Evolutionary conservation across 2,797 vertebrate species (phyloP), one percentile per base, ranked within the genome.

Genomic region (Hafferia zeledoni): DNA sequence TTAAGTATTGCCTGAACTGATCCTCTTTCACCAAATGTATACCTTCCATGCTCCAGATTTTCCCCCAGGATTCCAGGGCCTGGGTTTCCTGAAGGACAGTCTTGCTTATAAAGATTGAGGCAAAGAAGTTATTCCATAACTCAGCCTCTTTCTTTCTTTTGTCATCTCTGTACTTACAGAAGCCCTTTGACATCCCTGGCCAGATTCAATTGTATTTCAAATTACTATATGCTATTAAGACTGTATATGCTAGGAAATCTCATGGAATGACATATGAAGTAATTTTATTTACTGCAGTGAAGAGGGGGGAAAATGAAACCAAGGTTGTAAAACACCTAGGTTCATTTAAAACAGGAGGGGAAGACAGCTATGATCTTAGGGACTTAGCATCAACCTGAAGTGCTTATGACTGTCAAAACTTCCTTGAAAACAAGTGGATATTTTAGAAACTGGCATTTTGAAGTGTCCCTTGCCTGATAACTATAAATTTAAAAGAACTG

Each of bases 251-350:
- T 72, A 60, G 59, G 7, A 59, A 78, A 68, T 82, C 80, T 59
- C 90, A 28, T 5, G 30, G 59, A 90, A 65, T 72, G 3, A 55
- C 27, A 43, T 33, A 50, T 23, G 24, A 52, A 94, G 77, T 85
- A 93, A 74, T 96, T 94, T 82, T 89, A 50, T 86, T 78, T 93
- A 91, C 43, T 13, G 6, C 19, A 57, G 18, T 64, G 30, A 89
- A 81, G 75, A 93, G 75, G 30, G 41, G 28, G 64, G 91, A 90
- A 81, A 79, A 28, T 67, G 33, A 70, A 78, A 72, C 30, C 15
- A 39, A 83, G 17, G 8, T 44, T 41, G 23, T 84, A 72, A 77
- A 91, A 63, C 30, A 52, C 2, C 3, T 53, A 64, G 14, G 8
- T 86, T 25, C 17, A 44, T 71, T 76, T 59, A 70, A 92, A 89